Conservation (phyloP, 2,113 vertebrate species). For the Trematomus loennbergii region DNA sequence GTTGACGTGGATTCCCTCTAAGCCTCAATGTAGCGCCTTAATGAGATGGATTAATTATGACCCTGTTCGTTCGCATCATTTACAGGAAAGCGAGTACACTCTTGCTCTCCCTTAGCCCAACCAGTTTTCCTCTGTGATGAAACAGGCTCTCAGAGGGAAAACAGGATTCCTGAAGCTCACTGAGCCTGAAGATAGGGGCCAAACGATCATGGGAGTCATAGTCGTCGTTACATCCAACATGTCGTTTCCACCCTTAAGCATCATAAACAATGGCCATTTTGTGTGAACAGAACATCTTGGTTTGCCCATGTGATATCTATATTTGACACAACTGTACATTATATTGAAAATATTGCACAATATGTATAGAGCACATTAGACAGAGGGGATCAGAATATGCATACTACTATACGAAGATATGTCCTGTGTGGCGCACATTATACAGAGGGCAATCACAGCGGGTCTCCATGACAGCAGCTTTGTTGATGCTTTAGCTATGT, state of each 20-base stretch:
- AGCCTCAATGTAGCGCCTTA: slow-evolving; percentile 17
- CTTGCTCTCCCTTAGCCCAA: slow-evolving; percentile 3
- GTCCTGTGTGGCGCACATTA: no score
- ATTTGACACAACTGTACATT: not conserved
- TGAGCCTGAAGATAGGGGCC: slow-evolving; percentile 21
- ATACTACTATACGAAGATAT: no score
- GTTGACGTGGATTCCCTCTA: slow-evolving; percentile 20
- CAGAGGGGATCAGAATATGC: no score
- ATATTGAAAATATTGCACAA: not conserved
- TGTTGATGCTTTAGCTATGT: no score
- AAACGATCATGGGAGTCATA: slow-evolving; percentile 38
- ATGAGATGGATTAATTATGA: slow-evolving; percentile 46
- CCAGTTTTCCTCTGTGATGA: slow-evolving; percentile 26
- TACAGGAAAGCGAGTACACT: slow-evolving; percentile 42
- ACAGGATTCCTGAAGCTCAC: slow-evolving; percentile 61
- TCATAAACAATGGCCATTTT: slow-evolving; percentile 6
- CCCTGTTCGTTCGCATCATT: slow-evolving; percentile 31
- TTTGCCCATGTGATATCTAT: not conserved
- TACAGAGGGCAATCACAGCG: no score
- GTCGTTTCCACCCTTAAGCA: not conserved
- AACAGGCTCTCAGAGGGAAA: slow-evolving; percentile 15
- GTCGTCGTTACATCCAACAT: not conserved
- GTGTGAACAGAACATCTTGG: not conserved
- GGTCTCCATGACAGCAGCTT: no score
- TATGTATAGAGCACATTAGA: no score